Conservation (phyloP, 1,140 invertebrate genomes). For the Drosophila leontia region DNA sequence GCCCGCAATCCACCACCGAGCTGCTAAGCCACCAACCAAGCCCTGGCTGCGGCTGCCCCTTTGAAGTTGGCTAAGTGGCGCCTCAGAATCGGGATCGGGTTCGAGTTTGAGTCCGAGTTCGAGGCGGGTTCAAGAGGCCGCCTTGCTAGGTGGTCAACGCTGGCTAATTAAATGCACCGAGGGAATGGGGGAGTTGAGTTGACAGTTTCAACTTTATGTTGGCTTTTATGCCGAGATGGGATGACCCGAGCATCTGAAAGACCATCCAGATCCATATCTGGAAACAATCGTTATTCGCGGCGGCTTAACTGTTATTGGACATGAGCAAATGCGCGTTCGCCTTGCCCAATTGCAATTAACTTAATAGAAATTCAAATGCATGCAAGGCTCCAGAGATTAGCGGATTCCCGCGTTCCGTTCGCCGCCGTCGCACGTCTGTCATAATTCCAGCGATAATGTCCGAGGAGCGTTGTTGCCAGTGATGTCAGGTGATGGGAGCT, state of each 20-base stretch:
- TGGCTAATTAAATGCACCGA: conserved; percentile 74
- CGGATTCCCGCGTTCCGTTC: conserved; percentile 1
- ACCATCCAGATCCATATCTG: conserved; percentile 45
- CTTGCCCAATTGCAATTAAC: conserved; percentile 65
- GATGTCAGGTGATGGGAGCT: conserved; percentile 51
- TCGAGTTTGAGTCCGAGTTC: background rate
- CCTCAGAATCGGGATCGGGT: conserved; percentile 41
- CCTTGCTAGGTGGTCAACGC: conserved; percentile 65
- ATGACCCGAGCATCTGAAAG: conserved; percentile 26
- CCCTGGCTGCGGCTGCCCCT: conserved; percentile 51
- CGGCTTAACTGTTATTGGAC: conserved; percentile 58
- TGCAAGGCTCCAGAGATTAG: conserved; percentile 64
- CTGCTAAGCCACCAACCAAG: conserved; percentile 31
- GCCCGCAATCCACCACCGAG: conserved; percentile 18
- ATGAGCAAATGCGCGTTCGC: conserved; percentile 55
- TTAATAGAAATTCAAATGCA: conserved; percentile 79
- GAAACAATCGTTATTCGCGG: conserved; percentile 61
- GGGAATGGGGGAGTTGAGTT: conserved; percentile 36
- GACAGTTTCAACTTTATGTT: conserved; percentile 74
- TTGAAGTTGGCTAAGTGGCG: conserved; percentile 80
- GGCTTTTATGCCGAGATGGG: conserved; percentile 57
- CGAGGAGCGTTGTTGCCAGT: conserved; percentile 11
- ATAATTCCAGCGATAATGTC: conserved; percentile 75
- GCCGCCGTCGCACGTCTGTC: conserved; percentile 63
- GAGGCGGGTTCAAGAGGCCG: conserved; percentile 73